These are phyloP conservation scores for Myotis brandtii DNA, from an alignment of 2,113 vertebrate species.

Conservation along the genomic window DNA sequence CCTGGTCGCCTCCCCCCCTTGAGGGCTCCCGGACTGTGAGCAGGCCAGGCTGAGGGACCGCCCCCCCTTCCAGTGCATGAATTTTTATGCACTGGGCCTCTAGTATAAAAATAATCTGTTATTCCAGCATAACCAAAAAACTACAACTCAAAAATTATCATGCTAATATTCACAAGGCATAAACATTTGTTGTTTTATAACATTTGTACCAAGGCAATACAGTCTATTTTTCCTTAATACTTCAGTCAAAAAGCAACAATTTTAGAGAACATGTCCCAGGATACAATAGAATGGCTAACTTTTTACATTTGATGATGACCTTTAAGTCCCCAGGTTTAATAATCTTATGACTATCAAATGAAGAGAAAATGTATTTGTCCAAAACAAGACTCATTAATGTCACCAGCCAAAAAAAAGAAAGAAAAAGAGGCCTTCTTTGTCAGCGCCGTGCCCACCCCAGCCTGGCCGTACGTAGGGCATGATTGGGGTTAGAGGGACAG, in stretches of 20 bases:
- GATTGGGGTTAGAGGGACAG: not conserved
- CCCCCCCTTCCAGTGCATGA: no score
- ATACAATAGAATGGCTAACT: not conserved
- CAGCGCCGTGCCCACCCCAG: rapidly evolving
- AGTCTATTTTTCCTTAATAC: not conserved
- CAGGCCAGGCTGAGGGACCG: no score
- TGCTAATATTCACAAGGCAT: not conserved
- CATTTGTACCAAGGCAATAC: not conserved
- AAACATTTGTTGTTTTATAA: not conserved
- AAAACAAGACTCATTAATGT: not conserved
- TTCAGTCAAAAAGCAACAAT: not conserved
- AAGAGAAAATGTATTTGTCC: not conserved
- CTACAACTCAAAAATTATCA: not conserved
- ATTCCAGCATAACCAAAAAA: not conserved
- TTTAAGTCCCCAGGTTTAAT: not conserved
- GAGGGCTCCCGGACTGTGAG: no score
- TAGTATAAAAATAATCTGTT: not conserved
- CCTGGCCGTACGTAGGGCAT: not conserved
- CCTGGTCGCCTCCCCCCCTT: no score
- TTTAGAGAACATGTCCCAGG: not conserved
- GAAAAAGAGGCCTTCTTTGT: no score
- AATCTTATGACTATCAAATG: not conserved
- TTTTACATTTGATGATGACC: not conserved
- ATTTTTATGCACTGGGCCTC: no score
- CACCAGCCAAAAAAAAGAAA: no score